These are phyloP conservation scores for Hoplostethus mediterraneus DNA, from an alignment of 2,797 vertebrate species.

Conservation along the genomic window DNA sequence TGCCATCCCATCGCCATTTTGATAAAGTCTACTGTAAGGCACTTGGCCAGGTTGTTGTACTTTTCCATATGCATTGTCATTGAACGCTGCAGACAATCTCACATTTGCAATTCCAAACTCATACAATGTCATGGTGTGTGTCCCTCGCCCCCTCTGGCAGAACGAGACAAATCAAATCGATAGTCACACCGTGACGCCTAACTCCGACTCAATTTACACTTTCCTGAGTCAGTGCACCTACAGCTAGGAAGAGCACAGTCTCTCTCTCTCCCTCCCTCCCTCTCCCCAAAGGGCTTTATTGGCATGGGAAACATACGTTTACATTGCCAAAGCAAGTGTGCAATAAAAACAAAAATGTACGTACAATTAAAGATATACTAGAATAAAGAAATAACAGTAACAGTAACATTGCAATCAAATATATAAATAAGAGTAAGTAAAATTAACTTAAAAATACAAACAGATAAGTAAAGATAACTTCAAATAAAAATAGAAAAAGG, in stretches of 20 bases:
- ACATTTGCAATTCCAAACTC: slow-evolving; percentile 61
- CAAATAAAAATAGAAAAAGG: no score
- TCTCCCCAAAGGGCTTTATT: not conserved
- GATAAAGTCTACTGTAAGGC: not conserved
- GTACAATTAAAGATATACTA: no score
- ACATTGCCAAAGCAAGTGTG: no score
- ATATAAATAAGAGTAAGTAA: no score
- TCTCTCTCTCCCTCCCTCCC: not conserved
- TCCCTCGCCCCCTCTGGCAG: slow-evolving; percentile 38
- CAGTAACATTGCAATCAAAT: no score
- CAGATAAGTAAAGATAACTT: no score
- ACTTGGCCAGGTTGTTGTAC: not conserved
- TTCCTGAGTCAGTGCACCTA: slow-evolving; percentile 35
- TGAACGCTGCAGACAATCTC: slow-evolving; percentile 16
- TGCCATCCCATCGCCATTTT: not conserved
- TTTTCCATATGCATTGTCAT: slow-evolving; percentile 25
- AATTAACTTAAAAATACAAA: no score
- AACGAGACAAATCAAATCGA: slow-evolving; percentile 59
- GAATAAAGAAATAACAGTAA: no score
- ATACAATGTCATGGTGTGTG: slow-evolving; percentile 18
- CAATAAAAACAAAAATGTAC: no score
- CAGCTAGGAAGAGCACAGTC: not conserved
- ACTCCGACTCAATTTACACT: slow-evolving; percentile 65
- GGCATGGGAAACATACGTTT: no score
- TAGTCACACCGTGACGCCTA: slow-evolving; percentile 33